Percentiles rank a stretch among this genome's conserved stretches.
Evolutionary conservation across 2,797 vertebrate genomes (phyloP).

Genomic region (Sparus aurata): DNA sequence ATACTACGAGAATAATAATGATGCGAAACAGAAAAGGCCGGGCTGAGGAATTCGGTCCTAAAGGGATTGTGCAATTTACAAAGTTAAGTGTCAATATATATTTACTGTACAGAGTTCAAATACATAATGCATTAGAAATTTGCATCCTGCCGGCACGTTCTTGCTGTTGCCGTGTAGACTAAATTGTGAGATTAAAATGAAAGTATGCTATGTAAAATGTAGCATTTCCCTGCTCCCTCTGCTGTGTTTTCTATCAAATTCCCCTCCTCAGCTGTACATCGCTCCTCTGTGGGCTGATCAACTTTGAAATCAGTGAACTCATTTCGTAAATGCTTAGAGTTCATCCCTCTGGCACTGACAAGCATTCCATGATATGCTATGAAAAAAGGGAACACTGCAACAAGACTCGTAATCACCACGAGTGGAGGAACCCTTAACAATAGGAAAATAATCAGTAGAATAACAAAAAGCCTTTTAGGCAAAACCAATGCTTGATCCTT

Average conservation of each 20-base stretch:
- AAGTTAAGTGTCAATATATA: conserved; percentile 15
- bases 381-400: conserved; percentile 64
- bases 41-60: conserved; percentile 46
- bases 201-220: not conserved
- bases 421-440: conserved; percentile 73
- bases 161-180: not conserved
- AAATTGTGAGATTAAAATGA: not conserved
- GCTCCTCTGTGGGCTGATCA: conserved; percentile 19
- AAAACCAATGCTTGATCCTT: conserved; percentile 83
- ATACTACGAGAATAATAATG: conserved; percentile 57
- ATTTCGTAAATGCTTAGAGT: conserved; percentile 38
- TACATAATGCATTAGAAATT: conserved; percentile 33
- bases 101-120: conserved; percentile 23
- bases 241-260: conserved; percentile 6
- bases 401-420: conserved; percentile 78
- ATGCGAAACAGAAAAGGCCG: conserved; percentile 38
- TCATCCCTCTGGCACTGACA: conserved; percentile 47
- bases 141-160: not conserved
- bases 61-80: conserved; percentile 30
- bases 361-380: conserved; percentile 70
- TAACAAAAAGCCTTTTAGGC: conserved; percentile 81
- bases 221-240: not conserved
- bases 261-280: not conserved
- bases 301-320: conserved; percentile 37
- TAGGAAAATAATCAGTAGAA: conserved; percentile 84